Base-by-base conservation (phyloP, 1,140 invertebrate species). In the Anadara kagoshimensis region DNA sequence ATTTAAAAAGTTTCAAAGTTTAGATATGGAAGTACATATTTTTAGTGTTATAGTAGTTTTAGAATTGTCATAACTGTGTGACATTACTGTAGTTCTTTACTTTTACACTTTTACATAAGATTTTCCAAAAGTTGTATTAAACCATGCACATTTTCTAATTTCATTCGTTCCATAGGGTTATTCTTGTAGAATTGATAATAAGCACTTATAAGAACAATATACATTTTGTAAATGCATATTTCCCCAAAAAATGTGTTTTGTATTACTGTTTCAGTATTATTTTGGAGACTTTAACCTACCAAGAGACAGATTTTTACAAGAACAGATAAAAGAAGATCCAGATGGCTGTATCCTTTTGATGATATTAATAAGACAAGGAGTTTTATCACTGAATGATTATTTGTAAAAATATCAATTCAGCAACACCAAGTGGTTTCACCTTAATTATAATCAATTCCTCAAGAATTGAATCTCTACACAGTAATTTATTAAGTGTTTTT, bases 261-360 rank as follows among this genome's bases (percentile, higher is more conserved):
- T 54, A 68, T 81, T 83, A 78, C 53, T 78, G 81, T 90, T 91
- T 69, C 78, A 94, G 92, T 94, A 93, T 78, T 94, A 95, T 73
- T 94, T 94, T 88, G 92, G 97, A 67, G 95, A 99, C 87, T 92
- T 94, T 4, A 99, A 98, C 88, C 91, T 98, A 53, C 92, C 93
- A 8, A 92, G 93, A 75, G 97, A 99, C 85, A 97, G 96, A 85
- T 98, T 98, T 85, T 89, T 98, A 3, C 93, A 93, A 75, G 93
- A 95, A 75, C 93, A 97, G 89, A 92, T 95, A 1, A 94, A 93
- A 80, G 88, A 94, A 73, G 94, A 97, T 80, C 41, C 56, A 53
- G 93, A 97, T 80, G 97, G 97, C 11, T 98, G 96, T 91, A 90
- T 88, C 89, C 88, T 88, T 88, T 80, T n/a, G 47, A 36, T 44